Evolutionary conservation across 2,888 invertebrate genomes (phyloP), one percentile per base, ranked within the genome.

Genomic region (Serripes groenlandicus): DNA sequence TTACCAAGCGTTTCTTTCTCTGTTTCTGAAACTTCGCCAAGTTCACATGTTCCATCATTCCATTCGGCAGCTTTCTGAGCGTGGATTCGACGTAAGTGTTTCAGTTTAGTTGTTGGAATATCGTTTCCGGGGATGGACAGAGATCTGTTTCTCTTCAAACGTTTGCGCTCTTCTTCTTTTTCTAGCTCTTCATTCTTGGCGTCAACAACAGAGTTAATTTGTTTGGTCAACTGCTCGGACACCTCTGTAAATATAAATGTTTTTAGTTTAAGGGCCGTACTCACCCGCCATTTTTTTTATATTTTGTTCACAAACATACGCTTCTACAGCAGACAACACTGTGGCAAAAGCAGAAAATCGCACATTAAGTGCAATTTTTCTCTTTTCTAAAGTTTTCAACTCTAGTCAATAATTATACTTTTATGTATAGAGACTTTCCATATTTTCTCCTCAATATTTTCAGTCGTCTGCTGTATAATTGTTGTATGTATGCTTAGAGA

Each of bases 211-310:
- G 66, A 66, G 35, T 66, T 35, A 9, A 66, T 66, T 26, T 66
- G 66, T 26, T 66, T 66, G 2, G 66, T n/a, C 21, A 66, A 28
- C 28, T 66, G 66, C 28, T 66, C 66, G 9, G 66, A 66, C 1
- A 66, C 66, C 42, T 66, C 66, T 66, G 42, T 49, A 21, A 56
- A 56, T 11, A 56, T 56, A 56, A 56, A 56, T 26, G n/a, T n/a
- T n/a, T n/a, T n/a, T n/a, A n/a, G n/a, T n/a, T n/a, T n/a, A n/a
- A n/a, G n/a, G n/a, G n/a, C n/a, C n/a, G n/a, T n/a, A 49, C 15
- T 42, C 42, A 42, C 15, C 42, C 7, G 15, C 42, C 42, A 42
- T 42, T 15, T 15, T 42, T n/a, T n/a, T n/a, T n/a, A n/a, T n/a
- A n/a, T n/a, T n/a, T n/a, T n/a, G n/a, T n/a, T n/a, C n/a, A n/a